Evolutionary conservation across 2,113 vertebrate species (phyloP).

Genomic region (Perca fluviatilis): DNA sequence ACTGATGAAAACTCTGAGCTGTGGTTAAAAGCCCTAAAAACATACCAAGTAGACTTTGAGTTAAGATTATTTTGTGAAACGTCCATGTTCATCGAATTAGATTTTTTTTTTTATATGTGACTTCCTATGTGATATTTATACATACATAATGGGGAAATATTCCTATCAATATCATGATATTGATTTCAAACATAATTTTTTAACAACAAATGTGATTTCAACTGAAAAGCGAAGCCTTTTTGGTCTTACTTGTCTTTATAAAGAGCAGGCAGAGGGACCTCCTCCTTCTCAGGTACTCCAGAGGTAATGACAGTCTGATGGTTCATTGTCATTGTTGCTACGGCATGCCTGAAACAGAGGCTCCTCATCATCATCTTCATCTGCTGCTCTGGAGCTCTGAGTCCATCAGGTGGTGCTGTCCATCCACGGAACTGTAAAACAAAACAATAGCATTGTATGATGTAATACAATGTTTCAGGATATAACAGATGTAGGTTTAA

Average conservation of each 20-base stretch:
- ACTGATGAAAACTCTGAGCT: neutral
- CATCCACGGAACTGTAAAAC: slow-evolving; percentile 24
- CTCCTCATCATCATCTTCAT: slow-evolving; percentile 3
- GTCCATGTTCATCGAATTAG: neutral
- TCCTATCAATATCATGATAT: neutral
- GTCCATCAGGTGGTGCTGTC: slow-evolving; percentile 62
- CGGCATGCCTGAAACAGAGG: neutral
- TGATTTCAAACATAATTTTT: slow-evolving; percentile 10
- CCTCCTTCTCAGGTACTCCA: neutral
- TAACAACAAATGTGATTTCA: neutral
- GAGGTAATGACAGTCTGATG: neutral
- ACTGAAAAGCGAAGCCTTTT: neutral
- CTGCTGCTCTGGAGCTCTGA: slow-evolving; percentile 9
- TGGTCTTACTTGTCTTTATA: neutral
- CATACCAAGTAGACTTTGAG: neutral
- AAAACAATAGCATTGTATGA: neutral
- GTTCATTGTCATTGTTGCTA: neutral
- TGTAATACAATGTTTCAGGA: neutral
- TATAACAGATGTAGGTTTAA: neutral
- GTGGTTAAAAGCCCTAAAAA: neutral
- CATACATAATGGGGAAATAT: neutral
- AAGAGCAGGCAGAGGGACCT: neutral
- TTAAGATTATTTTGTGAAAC: neutral
- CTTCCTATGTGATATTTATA: neutral
- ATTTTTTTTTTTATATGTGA: neutral